A percentile compares a stretch with the other conserved stretches of the same genome.
Evolutionary conservation across 2,113 vertebrate genomes (phyloP).

Genomic region (Turnix velox): DNA sequence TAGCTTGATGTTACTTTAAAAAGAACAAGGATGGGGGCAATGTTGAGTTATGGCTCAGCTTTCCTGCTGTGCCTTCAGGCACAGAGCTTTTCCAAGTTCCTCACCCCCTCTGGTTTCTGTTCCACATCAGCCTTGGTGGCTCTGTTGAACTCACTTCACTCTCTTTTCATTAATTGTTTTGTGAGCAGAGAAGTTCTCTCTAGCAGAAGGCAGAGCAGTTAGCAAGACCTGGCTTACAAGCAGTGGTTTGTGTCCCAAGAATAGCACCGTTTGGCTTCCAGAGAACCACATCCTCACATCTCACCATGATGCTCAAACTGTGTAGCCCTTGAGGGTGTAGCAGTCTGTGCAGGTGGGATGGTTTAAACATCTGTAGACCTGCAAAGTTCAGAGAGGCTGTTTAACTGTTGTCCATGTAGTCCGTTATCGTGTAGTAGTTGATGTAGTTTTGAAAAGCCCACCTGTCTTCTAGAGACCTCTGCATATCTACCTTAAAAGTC

Average conservation of each 20-base stretch:
- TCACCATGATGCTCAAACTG: not conserved
- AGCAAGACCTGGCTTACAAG: not conserved
- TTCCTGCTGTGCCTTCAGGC: not conserved
- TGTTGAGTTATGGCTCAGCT: not conserved
- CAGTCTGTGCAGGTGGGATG: not conserved
- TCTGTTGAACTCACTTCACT: not conserved
- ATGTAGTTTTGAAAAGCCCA: not conserved
- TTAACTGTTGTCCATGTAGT: not conserved
- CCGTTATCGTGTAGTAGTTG: not conserved
- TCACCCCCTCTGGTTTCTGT: not conserved
- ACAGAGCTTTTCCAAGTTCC: not conserved
- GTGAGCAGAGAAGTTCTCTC: not conserved
- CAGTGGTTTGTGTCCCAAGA: not conserved
- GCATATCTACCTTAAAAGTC: not conserved
- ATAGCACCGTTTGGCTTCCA: not conserved
- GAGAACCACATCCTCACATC: not conserved
- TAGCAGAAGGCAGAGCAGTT: not conserved
- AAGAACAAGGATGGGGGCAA: not conserved
- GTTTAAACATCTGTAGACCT: not conserved
- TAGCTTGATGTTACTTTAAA: not conserved
- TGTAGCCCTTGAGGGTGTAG: not conserved
- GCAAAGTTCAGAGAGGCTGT: not conserved
- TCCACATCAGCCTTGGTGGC: not conserved
- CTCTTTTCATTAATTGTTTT: accelerated
- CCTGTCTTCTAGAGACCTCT: not conserved